Evolutionary conservation across 2,797 vertebrate species (phyloP).

Genomic region (Notolabrus celidotus): DNA sequence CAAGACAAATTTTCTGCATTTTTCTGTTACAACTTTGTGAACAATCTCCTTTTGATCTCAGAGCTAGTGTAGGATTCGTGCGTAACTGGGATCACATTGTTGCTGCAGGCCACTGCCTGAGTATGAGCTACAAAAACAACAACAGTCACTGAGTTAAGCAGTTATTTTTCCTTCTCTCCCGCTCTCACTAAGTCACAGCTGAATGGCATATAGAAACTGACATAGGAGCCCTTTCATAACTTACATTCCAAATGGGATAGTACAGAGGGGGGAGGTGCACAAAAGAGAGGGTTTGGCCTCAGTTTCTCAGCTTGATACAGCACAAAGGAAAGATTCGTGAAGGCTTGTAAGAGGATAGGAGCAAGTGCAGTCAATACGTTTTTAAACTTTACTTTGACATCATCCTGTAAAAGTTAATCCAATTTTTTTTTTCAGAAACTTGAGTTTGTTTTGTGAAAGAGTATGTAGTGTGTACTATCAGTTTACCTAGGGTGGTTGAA

Average conservation of each 20-base stretch:
- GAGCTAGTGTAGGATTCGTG: conserved; percentile 49
- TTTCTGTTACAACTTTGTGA: conserved; percentile 11
- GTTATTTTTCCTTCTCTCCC: conserved; percentile 45
- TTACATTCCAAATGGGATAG: conserved; percentile 72
- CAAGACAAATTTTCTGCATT: not conserved
- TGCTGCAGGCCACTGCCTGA: conserved; percentile 56
- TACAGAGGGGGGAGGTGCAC: conserved; percentile 55
- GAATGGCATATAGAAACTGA: conserved; percentile 71
- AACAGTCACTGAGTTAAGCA: conserved; percentile 40
- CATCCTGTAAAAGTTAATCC: not conserved
- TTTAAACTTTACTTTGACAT: not conserved
- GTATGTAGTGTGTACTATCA: too few relatives aligned
- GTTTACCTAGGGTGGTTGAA: too few relatives aligned
- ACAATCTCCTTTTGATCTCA: conserved; percentile 21
- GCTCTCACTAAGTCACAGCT: conserved; percentile 69
- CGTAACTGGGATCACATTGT: conserved; percentile 63
- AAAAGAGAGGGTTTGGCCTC: conserved; percentile 44
- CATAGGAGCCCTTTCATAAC: conserved; percentile 80
- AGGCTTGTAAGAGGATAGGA: not conserved
- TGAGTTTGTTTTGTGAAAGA: not conserved
- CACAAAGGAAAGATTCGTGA: conserved; percentile 11
- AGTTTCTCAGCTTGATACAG: conserved; percentile 33
- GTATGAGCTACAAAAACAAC: conserved; percentile 65
- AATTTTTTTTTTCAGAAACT: too few relatives aligned
- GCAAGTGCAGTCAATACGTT: not conserved